Conservation (phyloP, 2,797 vertebrate species). For the Leucoraja ocellata region DNA sequence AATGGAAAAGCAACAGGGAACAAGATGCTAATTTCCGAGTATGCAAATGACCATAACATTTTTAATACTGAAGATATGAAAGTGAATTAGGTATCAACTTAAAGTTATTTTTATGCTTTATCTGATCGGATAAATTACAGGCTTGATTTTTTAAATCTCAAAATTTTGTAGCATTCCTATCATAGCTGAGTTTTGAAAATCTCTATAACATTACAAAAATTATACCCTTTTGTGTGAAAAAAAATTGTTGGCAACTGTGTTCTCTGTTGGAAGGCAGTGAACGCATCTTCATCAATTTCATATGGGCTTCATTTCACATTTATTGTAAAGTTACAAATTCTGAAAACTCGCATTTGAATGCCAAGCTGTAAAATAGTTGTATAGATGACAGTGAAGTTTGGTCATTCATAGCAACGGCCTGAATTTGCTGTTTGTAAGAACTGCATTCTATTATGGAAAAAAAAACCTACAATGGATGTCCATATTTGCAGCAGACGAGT, state of each 20-base stretch:
- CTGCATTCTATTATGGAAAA: background rate
- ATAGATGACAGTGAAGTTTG: background rate
- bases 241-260: background rate
- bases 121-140: too few relatives aligned
- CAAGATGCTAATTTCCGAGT: too few relatives aligned
- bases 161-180: too few relatives aligned
- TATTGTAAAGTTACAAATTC: background rate
- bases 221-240: background rate
- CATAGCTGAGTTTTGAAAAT: background rate
- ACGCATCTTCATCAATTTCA: background rate
- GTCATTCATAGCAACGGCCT: background rate
- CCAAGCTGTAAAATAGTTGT: background rate
- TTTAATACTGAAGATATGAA: too few relatives aligned
- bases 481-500: too few relatives aligned
- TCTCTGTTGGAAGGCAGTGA: background rate
- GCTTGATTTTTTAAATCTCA: too few relatives aligned
- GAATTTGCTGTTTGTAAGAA: background rate
- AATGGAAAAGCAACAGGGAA: too few relatives aligned
- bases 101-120: too few relatives aligned
- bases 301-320: background rate
- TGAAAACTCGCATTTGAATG: background rate
- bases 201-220: background rate
- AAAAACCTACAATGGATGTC: background rate
- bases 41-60: too few relatives aligned
- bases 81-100: too few relatives aligned